Evolutionary conservation across 2,113 vertebrate genomes (phyloP), one percentile per base, ranked within the genome.

Genomic region (Gobius niger): DNA sequence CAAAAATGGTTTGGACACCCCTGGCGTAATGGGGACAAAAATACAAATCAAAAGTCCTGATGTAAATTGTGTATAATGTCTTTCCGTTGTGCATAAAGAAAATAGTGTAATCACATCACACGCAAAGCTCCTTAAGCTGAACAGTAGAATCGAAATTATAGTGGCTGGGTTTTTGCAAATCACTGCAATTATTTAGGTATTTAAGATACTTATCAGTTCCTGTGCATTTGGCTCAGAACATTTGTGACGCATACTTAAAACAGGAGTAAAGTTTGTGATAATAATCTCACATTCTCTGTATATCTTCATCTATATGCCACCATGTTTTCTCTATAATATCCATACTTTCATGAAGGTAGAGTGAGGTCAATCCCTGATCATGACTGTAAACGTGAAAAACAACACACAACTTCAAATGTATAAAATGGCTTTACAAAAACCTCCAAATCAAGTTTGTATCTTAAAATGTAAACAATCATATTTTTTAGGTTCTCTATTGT

Each of bases 331-430:
- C 56, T 62, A 63, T 7, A 34, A 63, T 63, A 67, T 9, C 71
- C 67, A 86, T 85, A 67, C 67, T 82, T 73, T 53, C 6, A 75
- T 76, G 75, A 76, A 78, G 52, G 67, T 63, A 19, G 34, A 74
- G 69, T 65, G 65, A 80, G 82, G 71, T 78, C 53, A 13, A 72
- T 87, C 85, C 80, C 83, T 85, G 82, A 85, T 79, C 65, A 79
- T 85, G 85, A 80, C 65, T 53, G 46, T 16, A 62, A 34, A 80
- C 49, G 72, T 11, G 64, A 78, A 68, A 68, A 19, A 67, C 47
- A 42, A 62, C 71, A 80, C 72, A 47, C 34, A 76, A 78, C 66
- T 57, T 70, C 50, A 19, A 16, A 63, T 63, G 76, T 80, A 78
- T 64, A 82, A 79, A 86, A 85, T 74, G 65, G 72, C 53, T 79